A percentile compares a stretch with the other conserved stretches of the same genome.
Conservation (phyloP, 2,797 vertebrate genomes). For the Petrocephalus schoutedeni region DNA sequence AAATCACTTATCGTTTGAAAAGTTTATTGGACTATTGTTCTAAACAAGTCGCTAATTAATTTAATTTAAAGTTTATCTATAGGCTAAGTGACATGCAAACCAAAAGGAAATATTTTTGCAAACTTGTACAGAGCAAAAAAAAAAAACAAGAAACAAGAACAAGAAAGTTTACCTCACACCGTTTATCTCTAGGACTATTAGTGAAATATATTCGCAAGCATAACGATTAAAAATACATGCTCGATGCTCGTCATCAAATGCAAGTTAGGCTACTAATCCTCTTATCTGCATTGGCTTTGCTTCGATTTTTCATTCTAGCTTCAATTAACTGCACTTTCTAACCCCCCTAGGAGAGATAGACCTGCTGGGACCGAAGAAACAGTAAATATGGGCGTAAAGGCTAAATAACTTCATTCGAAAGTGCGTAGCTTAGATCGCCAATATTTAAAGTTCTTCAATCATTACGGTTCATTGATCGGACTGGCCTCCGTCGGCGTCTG, state of each 20-base stretch:
- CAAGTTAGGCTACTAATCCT: constrained; percentile 17
- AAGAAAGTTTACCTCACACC: background rate
- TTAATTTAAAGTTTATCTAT: constrained; percentile 27
- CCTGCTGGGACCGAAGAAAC: constrained; percentile 36
- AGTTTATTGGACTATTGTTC: constrained; percentile 11
- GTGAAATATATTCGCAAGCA: background rate
- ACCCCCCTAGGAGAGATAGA: constrained; percentile 48
- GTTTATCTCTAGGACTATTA: background rate
- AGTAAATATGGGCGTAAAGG: constrained; percentile 32
- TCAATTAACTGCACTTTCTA: constrained; percentile 51
- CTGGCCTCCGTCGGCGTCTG: constrained; percentile 54
- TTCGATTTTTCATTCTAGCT: constrained; percentile 33
- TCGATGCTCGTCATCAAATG: background rate
- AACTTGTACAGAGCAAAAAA: background rate
- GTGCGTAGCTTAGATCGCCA: constrained; percentile 55
- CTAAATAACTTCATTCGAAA: constrained; percentile 51
- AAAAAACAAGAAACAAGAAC: background rate
- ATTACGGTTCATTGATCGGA: constrained; percentile 71
- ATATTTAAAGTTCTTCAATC: constrained; percentile 69
- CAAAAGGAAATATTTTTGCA: background rate
- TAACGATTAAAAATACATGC: background rate
- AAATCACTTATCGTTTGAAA: constrained; percentile 24
- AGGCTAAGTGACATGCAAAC: background rate
- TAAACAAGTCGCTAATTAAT: constrained; percentile 46
- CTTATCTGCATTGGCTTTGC: constrained; percentile 15